Conservation (phyloP, 2,113 vertebrate species). For the Carlito syrichta region DNA sequence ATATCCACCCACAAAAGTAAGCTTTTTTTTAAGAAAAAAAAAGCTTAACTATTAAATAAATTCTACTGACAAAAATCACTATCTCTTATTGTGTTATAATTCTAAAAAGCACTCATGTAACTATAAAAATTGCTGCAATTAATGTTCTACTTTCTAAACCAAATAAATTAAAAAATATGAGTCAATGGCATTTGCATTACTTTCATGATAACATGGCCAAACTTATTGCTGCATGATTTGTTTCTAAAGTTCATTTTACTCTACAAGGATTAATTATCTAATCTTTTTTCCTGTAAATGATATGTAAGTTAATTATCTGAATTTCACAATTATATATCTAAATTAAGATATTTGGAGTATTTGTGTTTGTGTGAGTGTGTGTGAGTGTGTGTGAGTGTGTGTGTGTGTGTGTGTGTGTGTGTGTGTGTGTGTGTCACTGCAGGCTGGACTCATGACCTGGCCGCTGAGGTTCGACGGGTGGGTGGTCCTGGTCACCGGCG, state of each 20-base stretch:
- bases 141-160: not conserved
- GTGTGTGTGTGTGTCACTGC: too few species aligned
- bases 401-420: too few species aligned
- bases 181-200: slow-evolving; percentile 3
- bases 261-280: slow-evolving; percentile 13
- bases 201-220: slow-evolving; percentile 16
- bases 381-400: too few species aligned
- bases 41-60: not conserved
- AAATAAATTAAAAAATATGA: slow-evolving; percentile 27
- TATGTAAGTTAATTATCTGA: slow-evolving; percentile 11
- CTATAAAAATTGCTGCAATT: slow-evolving; percentile 2
- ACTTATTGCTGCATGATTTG: slow-evolving; percentile 13
- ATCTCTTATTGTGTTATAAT: not conserved
- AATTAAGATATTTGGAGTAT: too few species aligned
- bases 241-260: not conserved
- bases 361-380: too few species aligned
- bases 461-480: too few species aligned
- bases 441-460: too few species aligned
- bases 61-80: not conserved
- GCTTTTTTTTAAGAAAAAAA: not conserved
- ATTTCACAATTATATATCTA: not conserved
- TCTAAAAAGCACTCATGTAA: not conserved
- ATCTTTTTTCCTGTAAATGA: slow-evolving; percentile 3
- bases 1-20: not conserved
- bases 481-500: too few species aligned